These are phyloP conservation scores for Cosmia pyralina DNA, from an alignment of 2,888 invertebrate species.

Conservation along the genomic window DNA sequence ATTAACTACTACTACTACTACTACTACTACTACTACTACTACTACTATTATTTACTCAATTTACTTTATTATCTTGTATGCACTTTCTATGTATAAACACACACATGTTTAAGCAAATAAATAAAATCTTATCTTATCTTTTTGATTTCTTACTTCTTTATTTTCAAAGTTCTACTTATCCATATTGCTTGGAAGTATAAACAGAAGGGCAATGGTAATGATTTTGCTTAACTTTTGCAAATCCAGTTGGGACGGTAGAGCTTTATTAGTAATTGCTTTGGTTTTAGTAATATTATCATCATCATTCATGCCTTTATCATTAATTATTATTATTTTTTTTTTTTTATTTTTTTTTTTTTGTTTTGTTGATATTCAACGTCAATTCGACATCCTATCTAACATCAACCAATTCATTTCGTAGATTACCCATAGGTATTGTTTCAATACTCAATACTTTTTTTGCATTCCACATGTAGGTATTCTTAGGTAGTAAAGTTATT, in stretches of 20 bases:
- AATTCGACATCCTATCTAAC: background rate
- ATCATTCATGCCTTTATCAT: background rate
- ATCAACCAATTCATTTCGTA: background rate
- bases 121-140: no score
- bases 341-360: no score
- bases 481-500: no score
- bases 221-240: background rate
- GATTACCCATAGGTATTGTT: background rate
- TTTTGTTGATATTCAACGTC: background rate
- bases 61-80: no score
- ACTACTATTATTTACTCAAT: no score
- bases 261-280: background rate
- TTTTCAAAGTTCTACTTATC: background rate
- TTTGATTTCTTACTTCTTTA: background rate
- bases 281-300: background rate
- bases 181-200: background rate
- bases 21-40: no score
- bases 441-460: background rate
- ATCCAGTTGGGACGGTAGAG: background rate
- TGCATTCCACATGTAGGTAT: no score
- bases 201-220: background rate
- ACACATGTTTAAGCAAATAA: no score
- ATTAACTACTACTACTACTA: no score
- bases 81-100: no score
- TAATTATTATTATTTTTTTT: no score